Evolutionary conservation across 37 sponge, comb jelly and placozoan genomes (phyloP), one percentile per base, ranked within the genome.

Genomic region (Chondrosia reniformis): DNA sequence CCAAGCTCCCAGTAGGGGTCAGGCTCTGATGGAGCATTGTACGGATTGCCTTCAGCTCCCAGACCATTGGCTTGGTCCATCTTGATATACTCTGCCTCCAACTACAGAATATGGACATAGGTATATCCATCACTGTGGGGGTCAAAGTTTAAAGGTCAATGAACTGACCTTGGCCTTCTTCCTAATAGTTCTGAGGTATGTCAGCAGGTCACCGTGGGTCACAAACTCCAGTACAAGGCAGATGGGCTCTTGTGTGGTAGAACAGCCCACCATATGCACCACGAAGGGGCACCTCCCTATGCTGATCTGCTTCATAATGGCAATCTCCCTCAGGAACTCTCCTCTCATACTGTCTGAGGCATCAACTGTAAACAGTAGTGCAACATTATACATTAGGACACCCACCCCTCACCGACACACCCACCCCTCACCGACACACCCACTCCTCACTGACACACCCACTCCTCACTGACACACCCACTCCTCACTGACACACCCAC

Each of bases 231-330:
- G 80, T 17, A 90, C 71, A 10, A 90, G 87, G 4, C 79, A 46
- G 66, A 90, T 37, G n/a, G 91, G 91, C 59, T 90, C 91, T 28
- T 75, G 77, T 21, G 44, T 22, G 4, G 86, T 86, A 44, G 71
- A 58, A 58, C 91, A 90, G 25, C 91, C 91, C 0, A 90, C 46
- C 87, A 90, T 86, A 52, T 86, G 86, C 38, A 90, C 91, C 27
- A 90, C 87, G 75, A 80, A 86, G 37, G 45, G 66, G 22, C 80
- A 54, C 33, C 77, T 56, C n/a, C 67, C 39, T 21, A 30, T 24
- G 5, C 87, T 78, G 17, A 90, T 82, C 32, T 45, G 82, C 84
- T 90, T 90, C 91, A 90, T 90, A 65, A 86, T 83, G 24, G 83
- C 87, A 12, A 86, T 86, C 84, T 90, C 87, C 30, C 82, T 83